Percentiles rank a stretch among this genome's conserved stretches.
phyloP scores from a whole-genome alignment of 2,797 vertebrate genomes.

The Sebastes elongatus region DNA sequence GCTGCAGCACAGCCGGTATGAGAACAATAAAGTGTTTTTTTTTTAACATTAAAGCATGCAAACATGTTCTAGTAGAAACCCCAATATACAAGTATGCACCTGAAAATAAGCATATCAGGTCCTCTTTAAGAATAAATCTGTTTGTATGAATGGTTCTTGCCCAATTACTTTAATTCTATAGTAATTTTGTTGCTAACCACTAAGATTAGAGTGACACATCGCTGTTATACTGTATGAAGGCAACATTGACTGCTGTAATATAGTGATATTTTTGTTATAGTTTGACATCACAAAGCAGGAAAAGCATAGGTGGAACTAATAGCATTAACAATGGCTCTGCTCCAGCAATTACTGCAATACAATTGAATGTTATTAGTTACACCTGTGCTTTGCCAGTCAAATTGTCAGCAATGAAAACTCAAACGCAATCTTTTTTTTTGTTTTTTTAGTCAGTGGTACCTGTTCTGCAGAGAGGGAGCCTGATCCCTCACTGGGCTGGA shows the following conservation, averaged over 20 bases:
- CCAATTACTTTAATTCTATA: not conserved
- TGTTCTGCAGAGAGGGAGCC: constrained; percentile 67
- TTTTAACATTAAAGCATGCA: too few species aligned
- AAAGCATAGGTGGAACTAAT: not conserved
- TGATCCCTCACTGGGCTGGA: constrained; percentile 44
- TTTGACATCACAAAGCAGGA: not conserved
- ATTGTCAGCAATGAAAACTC: not conserved
- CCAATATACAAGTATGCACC: too few species aligned
- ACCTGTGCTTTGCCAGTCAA: not conserved
- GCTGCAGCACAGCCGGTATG: too few species aligned
- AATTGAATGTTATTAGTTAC: not conserved
- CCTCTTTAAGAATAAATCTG: too few species aligned
- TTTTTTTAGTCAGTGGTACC: constrained; percentile 51
- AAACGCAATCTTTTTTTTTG: not conserved
- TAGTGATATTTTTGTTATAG: not conserved
- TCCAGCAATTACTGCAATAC: not conserved
- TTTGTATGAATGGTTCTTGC: too few species aligned
- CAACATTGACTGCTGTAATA: not conserved
- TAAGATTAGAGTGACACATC: not conserved
- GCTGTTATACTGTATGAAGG: not conserved
- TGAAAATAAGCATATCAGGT: too few species aligned
- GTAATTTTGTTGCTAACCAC: not conserved
- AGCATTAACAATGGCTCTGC: not conserved
- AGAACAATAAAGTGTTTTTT: too few species aligned
- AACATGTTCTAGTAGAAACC: too few species aligned